Conservation (phyloP, 2,888 invertebrate species). For the Acleris cristana region DNA sequence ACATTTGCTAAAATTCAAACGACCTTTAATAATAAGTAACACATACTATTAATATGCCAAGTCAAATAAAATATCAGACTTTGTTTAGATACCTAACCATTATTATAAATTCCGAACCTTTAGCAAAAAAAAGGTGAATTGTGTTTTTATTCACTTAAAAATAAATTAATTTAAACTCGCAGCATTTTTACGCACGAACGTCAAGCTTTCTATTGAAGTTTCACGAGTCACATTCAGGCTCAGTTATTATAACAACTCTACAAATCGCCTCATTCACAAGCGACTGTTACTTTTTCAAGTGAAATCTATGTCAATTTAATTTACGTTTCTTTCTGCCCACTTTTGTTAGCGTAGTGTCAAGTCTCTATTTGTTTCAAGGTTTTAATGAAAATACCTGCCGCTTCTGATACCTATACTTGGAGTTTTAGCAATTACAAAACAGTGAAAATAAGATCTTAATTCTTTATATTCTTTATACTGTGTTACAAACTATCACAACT, state of each 20-base stretch:
- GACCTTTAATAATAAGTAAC: too few species aligned
- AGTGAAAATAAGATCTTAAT: not conserved
- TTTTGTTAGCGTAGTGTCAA: slow-evolving; percentile 45
- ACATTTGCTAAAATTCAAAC: too few species aligned
- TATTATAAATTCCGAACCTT: not conserved
- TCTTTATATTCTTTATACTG: too few species aligned
- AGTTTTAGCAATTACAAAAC: not conserved
- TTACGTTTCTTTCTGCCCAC: slow-evolving; percentile 45
- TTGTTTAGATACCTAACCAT: not conserved
- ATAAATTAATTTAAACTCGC: not conserved
- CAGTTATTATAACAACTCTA: slow-evolving; percentile 1
- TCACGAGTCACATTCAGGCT: slow-evolving; percentile 12
- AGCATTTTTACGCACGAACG: slow-evolving; percentile 9
- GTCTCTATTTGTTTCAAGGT: slow-evolving; percentile 12
- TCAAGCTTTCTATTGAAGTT: slow-evolving; percentile 4
- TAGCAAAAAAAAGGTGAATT: not conserved
- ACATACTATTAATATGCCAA: too few species aligned
- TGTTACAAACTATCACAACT: too few species aligned
- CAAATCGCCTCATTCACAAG: slow-evolving; percentile 43
- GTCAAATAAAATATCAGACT: too few species aligned
- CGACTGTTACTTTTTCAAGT: slow-evolving; percentile 40
- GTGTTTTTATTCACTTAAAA: not conserved
- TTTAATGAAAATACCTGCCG: not conserved
- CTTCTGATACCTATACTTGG: not conserved
- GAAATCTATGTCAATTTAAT: slow-evolving; percentile 47